These are phyloP conservation scores for Xylota sylvarum DNA, from an alignment of 2,888 invertebrate genomes.

Conservation along the genomic window DNA sequence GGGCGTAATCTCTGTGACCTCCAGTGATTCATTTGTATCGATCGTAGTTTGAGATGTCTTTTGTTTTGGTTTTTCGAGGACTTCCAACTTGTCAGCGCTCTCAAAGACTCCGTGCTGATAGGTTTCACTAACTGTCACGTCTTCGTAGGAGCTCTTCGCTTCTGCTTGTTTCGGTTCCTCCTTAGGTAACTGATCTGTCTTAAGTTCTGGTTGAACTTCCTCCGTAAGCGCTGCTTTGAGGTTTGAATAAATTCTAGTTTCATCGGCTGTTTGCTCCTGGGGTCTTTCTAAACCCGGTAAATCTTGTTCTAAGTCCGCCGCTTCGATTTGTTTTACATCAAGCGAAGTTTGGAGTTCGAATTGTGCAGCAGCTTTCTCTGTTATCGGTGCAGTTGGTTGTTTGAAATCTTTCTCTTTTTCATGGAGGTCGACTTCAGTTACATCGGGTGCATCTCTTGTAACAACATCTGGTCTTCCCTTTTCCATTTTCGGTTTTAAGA, in stretches of 20 bases:
- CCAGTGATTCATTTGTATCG: slow-evolving; percentile 78
- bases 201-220: slow-evolving; percentile 85
- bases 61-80: slow-evolving; percentile 68
- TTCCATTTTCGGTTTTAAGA: slow-evolving; percentile 79
- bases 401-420: slow-evolving; percentile 87
- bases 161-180: slow-evolving; percentile 79
- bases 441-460: slow-evolving; percentile 87
- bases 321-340: slow-evolving; percentile 87
- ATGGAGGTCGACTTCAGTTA: slow-evolving; percentile 87
- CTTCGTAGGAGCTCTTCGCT: slow-evolving; percentile 84
- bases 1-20: slow-evolving; percentile 79
- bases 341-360: slow-evolving; percentile 86
- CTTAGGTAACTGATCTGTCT: slow-evolving; percentile 81
- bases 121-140: slow-evolving; percentile 80
- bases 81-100: slow-evolving; percentile 68
- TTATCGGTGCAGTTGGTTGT: slow-evolving; percentile 52
- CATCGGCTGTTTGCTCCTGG: slow-evolving; percentile 79
- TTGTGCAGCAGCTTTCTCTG: slow-evolving; percentile 73
- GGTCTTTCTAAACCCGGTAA: slow-evolving; percentile 83
- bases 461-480: slow-evolving; percentile 86
- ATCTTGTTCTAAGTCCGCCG: slow-evolving; percentile 88
- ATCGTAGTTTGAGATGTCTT: slow-evolving; percentile 51
- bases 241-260: slow-evolving; percentile 82
- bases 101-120: slow-evolving; percentile 79
- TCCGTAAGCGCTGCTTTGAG: slow-evolving; percentile 85